A percentile compares a stretch with the other conserved stretches of the same genome.
phyloP scores from a whole-genome alignment of 2,888 invertebrate genomes.

The Stegophylla sp. region DNA sequence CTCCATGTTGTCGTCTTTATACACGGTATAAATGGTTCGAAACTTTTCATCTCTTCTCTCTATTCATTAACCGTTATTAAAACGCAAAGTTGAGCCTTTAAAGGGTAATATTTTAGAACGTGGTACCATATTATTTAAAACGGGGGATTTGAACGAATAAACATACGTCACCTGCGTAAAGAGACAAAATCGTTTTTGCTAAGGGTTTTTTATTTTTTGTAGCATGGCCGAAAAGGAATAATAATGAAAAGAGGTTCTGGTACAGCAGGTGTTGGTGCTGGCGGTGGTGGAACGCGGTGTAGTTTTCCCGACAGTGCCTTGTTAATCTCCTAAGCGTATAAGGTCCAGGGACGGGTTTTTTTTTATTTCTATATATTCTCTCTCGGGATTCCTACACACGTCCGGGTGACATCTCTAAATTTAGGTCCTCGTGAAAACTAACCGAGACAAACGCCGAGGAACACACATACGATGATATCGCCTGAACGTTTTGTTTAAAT shows the following conservation, averaged over 20 bases:
- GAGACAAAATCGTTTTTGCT: slow-evolving; percentile 18
- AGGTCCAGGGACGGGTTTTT: slow-evolving; percentile 15
- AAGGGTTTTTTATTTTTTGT: not conserved
- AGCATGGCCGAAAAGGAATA: not conserved
- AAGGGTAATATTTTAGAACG: slow-evolving; percentile 38
- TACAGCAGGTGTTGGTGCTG: not conserved
- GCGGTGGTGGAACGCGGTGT: not conserved
- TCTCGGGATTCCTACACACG: slow-evolving; percentile 30
- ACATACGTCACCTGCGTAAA: slow-evolving; percentile 19
- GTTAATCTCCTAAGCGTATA: slow-evolving; percentile 37
- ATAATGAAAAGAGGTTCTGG: not conserved
- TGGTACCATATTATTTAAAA: not conserved
- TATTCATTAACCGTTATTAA: slow-evolving; percentile 47
- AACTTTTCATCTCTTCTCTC: slow-evolving; percentile 43
- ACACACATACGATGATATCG: not conserved
- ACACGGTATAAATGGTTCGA: slow-evolving; percentile 40
- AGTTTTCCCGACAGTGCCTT: slow-evolving; percentile 26
- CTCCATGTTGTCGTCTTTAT: slow-evolving; percentile 8
- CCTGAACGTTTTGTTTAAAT: not conserved
- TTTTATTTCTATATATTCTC: slow-evolving; percentile 42
- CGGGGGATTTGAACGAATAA: slow-evolving; percentile 17
- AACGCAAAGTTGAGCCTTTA: slow-evolving; percentile 26
- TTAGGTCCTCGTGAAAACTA: slow-evolving; percentile 31
- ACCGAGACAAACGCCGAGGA: not conserved
- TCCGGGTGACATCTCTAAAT: slow-evolving; percentile 49